Evolutionary conservation across 2,888 invertebrate genomes (phyloP), one percentile per base, ranked within the genome.

Genomic region (Thumatha senex): DNA sequence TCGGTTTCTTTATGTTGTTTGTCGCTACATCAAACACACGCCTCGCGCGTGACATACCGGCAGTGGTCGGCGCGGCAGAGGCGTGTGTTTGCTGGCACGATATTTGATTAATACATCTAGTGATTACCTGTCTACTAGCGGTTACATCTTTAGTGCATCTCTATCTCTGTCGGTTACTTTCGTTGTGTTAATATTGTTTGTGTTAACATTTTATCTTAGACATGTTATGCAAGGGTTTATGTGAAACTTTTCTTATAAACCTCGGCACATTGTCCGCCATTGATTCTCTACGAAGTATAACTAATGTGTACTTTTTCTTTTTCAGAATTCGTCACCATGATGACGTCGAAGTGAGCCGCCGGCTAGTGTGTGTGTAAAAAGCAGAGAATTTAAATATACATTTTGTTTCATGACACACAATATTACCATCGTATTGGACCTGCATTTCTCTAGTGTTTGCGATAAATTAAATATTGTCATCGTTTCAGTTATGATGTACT

Each of bases 311-410:
- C 54, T 63, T 61, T 74, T 70, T 82, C 78, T 86, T 84, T 95
- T 96, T 33, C 95, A 97, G 97, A 98, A 95, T 98, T 98, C 95
- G 97, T 98, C 95, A 98, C 97, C 95, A 98, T 98, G 98, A 98
- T 98, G 98, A 98, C 98, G 95, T 98, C 98, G 95, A 98, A 98
- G 96, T 98, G 97, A 98, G 95, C 94, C 93, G 93, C 93, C 94
- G 94, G 93, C 93, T 86, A 90, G 90, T 88, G 90, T 89, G 92
- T 91, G 91, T 92, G 90, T 92, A 89, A 84, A 89, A 90, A 91
- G 89, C 90, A 89, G 92, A 93, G 92, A 91, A 91, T 91, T 92
- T 90, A 92, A 92, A 93, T 92, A 92, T 93, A 93, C 93, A 89
- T 93, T 92, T 91, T 91, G 89, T 91, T 92, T 92, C 90, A 92